phyloP scores from a whole-genome alignment of 2,888 invertebrate species.

The Pteria penguin region DNA sequence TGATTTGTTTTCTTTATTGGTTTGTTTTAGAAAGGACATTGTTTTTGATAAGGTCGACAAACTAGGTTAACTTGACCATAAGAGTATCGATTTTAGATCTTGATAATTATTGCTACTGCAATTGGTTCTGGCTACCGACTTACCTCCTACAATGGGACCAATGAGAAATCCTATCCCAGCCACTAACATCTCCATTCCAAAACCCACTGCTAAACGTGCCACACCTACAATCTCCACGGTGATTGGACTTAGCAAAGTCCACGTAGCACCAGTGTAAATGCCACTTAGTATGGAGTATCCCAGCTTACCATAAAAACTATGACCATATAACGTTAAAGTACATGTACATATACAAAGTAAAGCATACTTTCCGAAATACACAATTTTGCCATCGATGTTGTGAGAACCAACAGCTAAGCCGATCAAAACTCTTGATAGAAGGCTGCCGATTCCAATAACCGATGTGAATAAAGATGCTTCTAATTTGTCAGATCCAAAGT shows the following conservation, averaged over 20 bases:
- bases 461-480: slow-evolving; percentile 21
- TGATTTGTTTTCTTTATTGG: too few species aligned
- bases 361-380: slow-evolving; percentile 15
- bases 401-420: slow-evolving; percentile 4
- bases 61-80: too few species aligned
- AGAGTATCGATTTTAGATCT: too few species aligned
- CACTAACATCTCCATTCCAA: slow-evolving; percentile 13
- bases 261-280: slow-evolving; percentile 5
- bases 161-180: slow-evolving; percentile 10
- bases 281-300: neutral
- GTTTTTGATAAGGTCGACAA: too few species aligned
- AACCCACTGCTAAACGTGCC: neutral
- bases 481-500: neutral
- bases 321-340: neutral
- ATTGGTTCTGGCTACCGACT: too few species aligned
- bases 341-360: neutral
- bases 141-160: slow-evolving; percentile 13
- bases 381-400: neutral
- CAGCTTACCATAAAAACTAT: neutral
- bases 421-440: slow-evolving; percentile 7
- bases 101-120: too few species aligned
- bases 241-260: slow-evolving; percentile 20
- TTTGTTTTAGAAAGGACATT: too few species aligned
- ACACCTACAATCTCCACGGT: slow-evolving; percentile 17
- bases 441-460: slow-evolving; percentile 22